Evolutionary conservation across 2,888 invertebrate species (phyloP), one percentile per base, ranked within the genome.

Genomic region (Melanargia galathea): DNA sequence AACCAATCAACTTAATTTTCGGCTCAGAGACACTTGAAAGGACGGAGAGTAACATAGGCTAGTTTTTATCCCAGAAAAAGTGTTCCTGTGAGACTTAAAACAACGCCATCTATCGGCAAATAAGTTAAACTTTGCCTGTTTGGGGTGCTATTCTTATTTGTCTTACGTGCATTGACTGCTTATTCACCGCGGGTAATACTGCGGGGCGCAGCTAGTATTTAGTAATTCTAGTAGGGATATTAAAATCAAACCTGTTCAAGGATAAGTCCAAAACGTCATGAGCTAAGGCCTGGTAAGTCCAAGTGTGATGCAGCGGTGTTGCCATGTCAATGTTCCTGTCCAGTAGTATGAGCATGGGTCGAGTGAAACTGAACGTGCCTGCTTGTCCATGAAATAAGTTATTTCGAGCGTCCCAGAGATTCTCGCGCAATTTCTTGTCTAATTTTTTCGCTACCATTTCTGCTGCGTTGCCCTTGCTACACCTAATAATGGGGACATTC

Each of bases 241-340:
- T 38, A 64, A 62, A 51, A 40, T 70, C 30, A 68, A 69, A 92
- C 92, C 97, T 93, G 87, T 99, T 99, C 62, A 99, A 90, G 8
- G 97, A 95, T 71, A 99, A 92, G 78, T 98, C 97, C 62, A 99
- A 86, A 4, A 99, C 96, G 92, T 99, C 99, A 85, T 99, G 99
- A 24, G 97, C 96, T 60, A 99, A 88, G 0, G 99, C 99, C 87
- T 99, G 99, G 85, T 99, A 99, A 0, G 99, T 99, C 99, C 99
- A 99, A 0, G 99, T 99, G 85, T 99, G 99, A 92, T 99, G 99
- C 65, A 99, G 90, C 24, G 98, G 98, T 46, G 99, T 99, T 1
- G 99, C 98, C 94, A 99, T 95, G 84, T 99, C 99, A 70, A 98
- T 93, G 85, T 97, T 98, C 65, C 99, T 93, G 84, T 99, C 99